phyloP scores from a whole-genome alignment of 2,797 vertebrate genomes.

The Anniella stebbinsi region DNA sequence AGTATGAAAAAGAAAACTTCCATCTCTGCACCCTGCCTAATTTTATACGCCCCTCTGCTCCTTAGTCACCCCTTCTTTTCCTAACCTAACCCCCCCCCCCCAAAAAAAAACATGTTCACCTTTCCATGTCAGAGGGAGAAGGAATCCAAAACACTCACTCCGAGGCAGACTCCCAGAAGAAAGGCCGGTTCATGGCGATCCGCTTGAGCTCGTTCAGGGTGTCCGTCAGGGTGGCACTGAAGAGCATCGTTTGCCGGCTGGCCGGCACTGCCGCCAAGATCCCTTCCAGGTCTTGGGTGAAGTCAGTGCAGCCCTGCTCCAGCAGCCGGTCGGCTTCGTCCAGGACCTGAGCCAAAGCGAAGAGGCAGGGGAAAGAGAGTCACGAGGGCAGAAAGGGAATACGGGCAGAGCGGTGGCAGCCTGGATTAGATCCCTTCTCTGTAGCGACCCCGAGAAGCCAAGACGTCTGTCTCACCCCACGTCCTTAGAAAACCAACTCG shows the following conservation, averaged over 20 bases:
- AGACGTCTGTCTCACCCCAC: too few relatives aligned
- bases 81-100: background rate
- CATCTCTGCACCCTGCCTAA: background rate
- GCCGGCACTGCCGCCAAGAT: conserved; percentile 85
- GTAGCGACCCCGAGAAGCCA: too few relatives aligned
- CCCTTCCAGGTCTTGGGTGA: conserved; percentile 91
- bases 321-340: conserved; percentile 94
- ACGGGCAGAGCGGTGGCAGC: too few relatives aligned
- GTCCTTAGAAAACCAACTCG: too few relatives aligned
- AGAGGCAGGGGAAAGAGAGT: rapidly evolving
- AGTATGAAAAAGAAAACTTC: background rate
- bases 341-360: conserved; percentile 81
- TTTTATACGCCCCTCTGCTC: background rate
- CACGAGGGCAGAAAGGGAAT: too few relatives aligned
- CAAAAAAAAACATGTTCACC: background rate
- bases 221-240: conserved; percentile 94
- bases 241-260: conserved; percentile 90
- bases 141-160: conserved; percentile 77
- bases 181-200: conserved; percentile 91
- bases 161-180: conserved; percentile 92
- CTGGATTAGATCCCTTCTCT: background rate
- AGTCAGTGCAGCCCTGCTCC: conserved; percentile 94
- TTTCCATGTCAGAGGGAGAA: too few relatives aligned
- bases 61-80: background rate
- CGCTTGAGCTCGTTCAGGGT: conserved; percentile 87